These are phyloP conservation scores for Acrossocheilus wenchowensis DNA, from an alignment of 2,797 vertebrate species.

Conservation along the genomic window DNA sequence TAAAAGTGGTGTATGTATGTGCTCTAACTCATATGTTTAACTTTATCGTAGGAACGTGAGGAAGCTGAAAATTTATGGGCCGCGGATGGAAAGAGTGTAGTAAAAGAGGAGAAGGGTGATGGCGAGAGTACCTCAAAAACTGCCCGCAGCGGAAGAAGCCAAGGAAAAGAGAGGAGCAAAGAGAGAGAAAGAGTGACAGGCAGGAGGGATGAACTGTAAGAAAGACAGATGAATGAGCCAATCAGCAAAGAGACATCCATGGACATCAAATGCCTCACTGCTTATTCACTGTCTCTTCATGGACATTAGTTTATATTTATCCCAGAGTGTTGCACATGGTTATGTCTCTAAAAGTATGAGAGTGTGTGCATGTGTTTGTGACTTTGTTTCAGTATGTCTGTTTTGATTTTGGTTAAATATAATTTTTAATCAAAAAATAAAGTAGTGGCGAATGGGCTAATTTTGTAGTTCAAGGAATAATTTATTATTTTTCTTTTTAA, in stretches of 20 bases:
- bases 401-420: not conserved
- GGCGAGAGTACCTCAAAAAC: conserved; percentile 44
- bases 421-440: conserved; percentile 22
- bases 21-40: not conserved
- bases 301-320: conserved; percentile 22
- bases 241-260: conserved; percentile 15
- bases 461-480: not conserved
- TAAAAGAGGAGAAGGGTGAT: conserved; percentile 66
- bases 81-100: conserved; percentile 67
- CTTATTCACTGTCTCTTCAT: not conserved
- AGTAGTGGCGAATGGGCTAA: not conserved
- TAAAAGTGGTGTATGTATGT: not conserved
- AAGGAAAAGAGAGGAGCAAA: conserved; percentile 71
- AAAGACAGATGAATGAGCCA: conserved; percentile 21
- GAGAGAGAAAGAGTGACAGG: conserved; percentile 69
- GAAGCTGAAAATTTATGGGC: conserved; percentile 82
- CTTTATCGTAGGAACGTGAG: conserved; percentile 81
- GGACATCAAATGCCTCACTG: not conserved
- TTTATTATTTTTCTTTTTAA: not conserved
- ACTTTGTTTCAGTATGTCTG: not conserved
- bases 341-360: conserved; percentile 16
- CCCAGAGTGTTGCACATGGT: conserved; percentile 4
- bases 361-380: conserved; percentile 10
- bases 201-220: conserved; percentile 79
- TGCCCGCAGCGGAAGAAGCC: conserved; percentile 73